Evolutionary conservation across 2,113 vertebrate species (phyloP).

Genomic region (Anolis carolinensis): DNA sequence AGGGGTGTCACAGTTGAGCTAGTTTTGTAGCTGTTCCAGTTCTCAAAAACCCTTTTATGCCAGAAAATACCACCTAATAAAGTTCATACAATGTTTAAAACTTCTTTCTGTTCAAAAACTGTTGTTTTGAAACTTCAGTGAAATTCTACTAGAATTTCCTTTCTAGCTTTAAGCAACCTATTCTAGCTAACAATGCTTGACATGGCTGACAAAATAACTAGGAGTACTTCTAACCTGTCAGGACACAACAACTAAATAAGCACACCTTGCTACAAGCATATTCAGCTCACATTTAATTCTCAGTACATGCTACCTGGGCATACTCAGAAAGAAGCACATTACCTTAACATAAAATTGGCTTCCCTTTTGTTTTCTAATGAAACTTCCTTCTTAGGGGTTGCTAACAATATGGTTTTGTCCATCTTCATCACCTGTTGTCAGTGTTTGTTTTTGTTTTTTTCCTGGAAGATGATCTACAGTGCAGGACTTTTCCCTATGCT

Average conservation of each 20-base stretch:
- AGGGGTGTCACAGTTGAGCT: too few species aligned
- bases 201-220: background rate
- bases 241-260: background rate
- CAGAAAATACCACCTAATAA: background rate
- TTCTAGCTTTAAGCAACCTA: slow-evolving; percentile 22
- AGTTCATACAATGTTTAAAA: background rate
- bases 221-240: background rate
- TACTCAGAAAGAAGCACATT: background rate
- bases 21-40: background rate
- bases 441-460: background rate
- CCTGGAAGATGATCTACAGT: background rate
- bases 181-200: background rate
- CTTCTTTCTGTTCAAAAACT: background rate
- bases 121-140: background rate
- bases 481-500: background rate
- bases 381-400: background rate
- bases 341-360: background rate
- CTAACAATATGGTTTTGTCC: background rate
- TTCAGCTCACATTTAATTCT: background rate
- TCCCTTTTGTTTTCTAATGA: background rate
- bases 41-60: background rate
- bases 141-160: slow-evolving; percentile 27
- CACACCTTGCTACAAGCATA: background rate
- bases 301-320: background rate
- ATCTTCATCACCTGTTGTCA: background rate